phyloP scores from a whole-genome alignment of 2,113 vertebrate species.

The Myrmecobius fasciatus region DNA sequence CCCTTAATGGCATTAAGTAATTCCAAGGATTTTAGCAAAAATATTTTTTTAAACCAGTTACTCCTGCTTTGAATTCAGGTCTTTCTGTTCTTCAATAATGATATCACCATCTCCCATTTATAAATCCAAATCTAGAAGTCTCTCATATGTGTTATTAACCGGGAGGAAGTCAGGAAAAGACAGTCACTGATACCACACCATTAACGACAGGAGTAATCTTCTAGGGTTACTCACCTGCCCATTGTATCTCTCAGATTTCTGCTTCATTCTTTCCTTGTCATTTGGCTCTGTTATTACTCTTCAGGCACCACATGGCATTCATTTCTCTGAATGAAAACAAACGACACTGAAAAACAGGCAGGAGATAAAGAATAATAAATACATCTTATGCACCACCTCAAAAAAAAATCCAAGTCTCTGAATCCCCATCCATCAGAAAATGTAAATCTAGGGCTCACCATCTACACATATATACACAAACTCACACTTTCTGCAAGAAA shows the following conservation, averaged over 20 bases:
- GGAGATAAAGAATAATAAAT: conserved; percentile 88
- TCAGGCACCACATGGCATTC: conserved; percentile 77
- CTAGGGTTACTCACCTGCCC: conserved; percentile 74
- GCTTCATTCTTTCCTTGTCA: conserved; percentile 73
- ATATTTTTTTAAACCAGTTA: not conserved
- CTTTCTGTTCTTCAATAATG: not conserved
- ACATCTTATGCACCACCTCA: conserved; percentile 83
- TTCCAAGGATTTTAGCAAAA: not conserved
- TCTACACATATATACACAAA: conserved; percentile 46
- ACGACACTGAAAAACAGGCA: conserved; percentile 79
- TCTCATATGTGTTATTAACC: conserved; percentile 61
- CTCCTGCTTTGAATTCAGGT: conserved; percentile 14
- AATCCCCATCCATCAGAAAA: conserved; percentile 82
- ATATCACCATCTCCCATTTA: too few species aligned
- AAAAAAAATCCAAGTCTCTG: conserved; percentile 65
- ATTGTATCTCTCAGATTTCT: conserved; percentile 67
- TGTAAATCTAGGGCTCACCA: conserved; percentile 69
- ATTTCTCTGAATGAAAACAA: conserved; percentile 88
- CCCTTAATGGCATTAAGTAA: not conserved
- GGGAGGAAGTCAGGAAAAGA: conserved; percentile 60
- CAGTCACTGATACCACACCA: conserved; percentile 51
- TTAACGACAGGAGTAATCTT: conserved; percentile 55
- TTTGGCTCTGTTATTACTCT: conserved; percentile 79
- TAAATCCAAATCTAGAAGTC: not conserved
- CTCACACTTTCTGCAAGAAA: conserved; percentile 67